These are phyloP conservation scores for Drosophila funebris DNA, from an alignment of 1,140 invertebrate species.

Conservation along the genomic window DNA sequence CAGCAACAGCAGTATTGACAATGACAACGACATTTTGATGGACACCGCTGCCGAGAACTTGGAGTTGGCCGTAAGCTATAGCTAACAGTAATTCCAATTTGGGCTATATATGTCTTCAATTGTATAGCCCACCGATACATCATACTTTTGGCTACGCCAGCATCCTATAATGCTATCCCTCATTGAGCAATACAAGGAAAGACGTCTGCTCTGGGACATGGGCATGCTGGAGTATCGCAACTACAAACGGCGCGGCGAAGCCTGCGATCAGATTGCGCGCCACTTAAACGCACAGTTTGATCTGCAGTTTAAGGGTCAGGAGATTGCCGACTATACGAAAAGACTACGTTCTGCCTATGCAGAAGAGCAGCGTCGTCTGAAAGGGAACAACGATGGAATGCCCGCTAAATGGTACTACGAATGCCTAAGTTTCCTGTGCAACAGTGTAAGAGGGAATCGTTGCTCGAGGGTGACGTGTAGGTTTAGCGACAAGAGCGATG, in stretches of 20 bases:
- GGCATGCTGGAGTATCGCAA: conserved; percentile 26
- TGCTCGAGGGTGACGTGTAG: not conserved
- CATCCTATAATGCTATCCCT: conserved; percentile 48
- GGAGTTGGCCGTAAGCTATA: not conserved
- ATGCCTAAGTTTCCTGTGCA: conserved; percentile 16
- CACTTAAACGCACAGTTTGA: conserved; percentile 15
- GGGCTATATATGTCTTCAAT: not conserved
- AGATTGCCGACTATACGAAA: conserved; percentile 19
- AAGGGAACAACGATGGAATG: not conserved
- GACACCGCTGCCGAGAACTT: not conserved
- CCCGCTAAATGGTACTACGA: conserved; percentile 29
- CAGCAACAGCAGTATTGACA: not conserved
- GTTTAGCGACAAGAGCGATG: not conserved
- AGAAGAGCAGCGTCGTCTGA: conserved; percentile 13
- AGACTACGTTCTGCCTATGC: conserved; percentile 16
- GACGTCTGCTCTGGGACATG: conserved; percentile 32
- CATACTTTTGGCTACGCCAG: conserved; percentile 30
- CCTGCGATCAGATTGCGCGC: conserved; percentile 9
- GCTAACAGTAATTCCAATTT: not conserved
- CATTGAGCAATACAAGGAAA: conserved; percentile 32
- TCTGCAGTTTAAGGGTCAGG: conserved; percentile 6
- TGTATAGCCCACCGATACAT: not conserved
- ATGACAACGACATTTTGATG: not conserved
- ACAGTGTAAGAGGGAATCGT: not conserved
- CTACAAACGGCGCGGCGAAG: conserved; percentile 13